Evolutionary conservation across 2,797 vertebrate species (phyloP).

Genomic region (Hydrolagus colliei): DNA sequence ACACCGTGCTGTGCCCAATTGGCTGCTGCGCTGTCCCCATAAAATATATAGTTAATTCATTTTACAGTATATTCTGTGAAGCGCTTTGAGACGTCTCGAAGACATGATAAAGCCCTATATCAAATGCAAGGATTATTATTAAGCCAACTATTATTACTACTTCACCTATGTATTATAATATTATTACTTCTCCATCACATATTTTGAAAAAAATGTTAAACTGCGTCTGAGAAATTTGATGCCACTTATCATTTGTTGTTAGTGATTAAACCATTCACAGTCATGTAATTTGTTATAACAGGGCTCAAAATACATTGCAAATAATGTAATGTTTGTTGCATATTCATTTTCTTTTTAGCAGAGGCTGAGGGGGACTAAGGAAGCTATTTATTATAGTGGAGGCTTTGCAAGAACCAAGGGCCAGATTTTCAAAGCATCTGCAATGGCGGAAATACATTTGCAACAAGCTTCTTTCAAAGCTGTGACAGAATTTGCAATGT

Average conservation of each 20-base stretch:
- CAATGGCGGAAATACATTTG: not conserved
- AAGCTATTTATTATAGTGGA: not conserved
- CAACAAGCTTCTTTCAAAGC: constrained; percentile 7
- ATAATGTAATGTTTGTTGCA: constrained; percentile 6
- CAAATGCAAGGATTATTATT: too few relatives aligned
- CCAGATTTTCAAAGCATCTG: not conserved
- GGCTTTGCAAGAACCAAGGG: not conserved
- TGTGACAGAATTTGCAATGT: not conserved
- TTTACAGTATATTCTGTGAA: too few relatives aligned
- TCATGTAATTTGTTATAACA: not conserved
- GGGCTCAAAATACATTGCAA: constrained; percentile 7
- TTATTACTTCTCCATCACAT: too few relatives aligned
- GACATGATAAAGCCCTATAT: too few relatives aligned
- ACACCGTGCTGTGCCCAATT: too few relatives aligned
- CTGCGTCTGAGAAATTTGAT: constrained; percentile 18
- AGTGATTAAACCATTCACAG: constrained; percentile 7
- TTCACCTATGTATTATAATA: too few relatives aligned
- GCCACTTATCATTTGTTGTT: constrained; percentile 14
- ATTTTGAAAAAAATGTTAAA: not conserved
- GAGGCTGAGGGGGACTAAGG: not conserved
- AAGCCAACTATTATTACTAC: too few relatives aligned
- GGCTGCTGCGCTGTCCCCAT: too few relatives aligned
- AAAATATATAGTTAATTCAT: too few relatives aligned
- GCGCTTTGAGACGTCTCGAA: too few relatives aligned
- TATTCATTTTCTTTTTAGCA: constrained; percentile 5